Base-by-base conservation (phyloP, 2,113 vertebrate genomes). In the Junco hyemalis region DNA sequence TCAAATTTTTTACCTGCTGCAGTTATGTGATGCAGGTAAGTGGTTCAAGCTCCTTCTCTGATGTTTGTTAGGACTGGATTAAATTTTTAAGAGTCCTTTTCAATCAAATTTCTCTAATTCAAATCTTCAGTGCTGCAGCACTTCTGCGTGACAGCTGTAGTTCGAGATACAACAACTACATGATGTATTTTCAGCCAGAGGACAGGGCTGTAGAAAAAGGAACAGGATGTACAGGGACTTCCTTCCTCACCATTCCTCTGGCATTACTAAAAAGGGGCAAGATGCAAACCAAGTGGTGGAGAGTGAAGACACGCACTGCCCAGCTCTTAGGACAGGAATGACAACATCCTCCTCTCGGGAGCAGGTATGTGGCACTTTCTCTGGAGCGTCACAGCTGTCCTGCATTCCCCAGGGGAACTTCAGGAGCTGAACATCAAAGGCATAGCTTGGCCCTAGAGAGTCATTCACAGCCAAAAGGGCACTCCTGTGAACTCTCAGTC, bases 211-310 rank as follows among this genome's bases (percentile, higher is more conserved):
- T 33, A 65, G 82, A 35, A 86, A 93, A 73, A 90, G 92, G 90
- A 96, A 96, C 87, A 94, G 87, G 95, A 92, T 90, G 89, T 82
- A 44, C 87, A 51, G 60, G 81, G n/a, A 94, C 88, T 96, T 96
- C 93, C 96, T 97, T 97, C 90, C 94, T 95, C 92, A 56, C 44
- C 96, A 95, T 95, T 96, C 90, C 93, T 92, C 83, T 91, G 94
- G 88, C 93, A 95, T 25, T 78, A 84, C 92, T 94, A 88, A 73
- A 90, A 95, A 93, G 88, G 72, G 77, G 44, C 68, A 93, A 88
- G 79, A 87, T 38, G 45, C 60, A 70, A 88, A 91, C 45, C 94
- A 88, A 89, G 22, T 48, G 73, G 53, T 79, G 77, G 69, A n/a
- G 83, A 71, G 72, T 9, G 5, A 95, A 95, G 95, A 90, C 79